A percentile compares a stretch with the other conserved stretches of the same genome.
These are phyloP conservation scores for Psococerastis gibbosa DNA, from an alignment of 2,888 invertebrate species.

Conservation along the genomic window DNA sequence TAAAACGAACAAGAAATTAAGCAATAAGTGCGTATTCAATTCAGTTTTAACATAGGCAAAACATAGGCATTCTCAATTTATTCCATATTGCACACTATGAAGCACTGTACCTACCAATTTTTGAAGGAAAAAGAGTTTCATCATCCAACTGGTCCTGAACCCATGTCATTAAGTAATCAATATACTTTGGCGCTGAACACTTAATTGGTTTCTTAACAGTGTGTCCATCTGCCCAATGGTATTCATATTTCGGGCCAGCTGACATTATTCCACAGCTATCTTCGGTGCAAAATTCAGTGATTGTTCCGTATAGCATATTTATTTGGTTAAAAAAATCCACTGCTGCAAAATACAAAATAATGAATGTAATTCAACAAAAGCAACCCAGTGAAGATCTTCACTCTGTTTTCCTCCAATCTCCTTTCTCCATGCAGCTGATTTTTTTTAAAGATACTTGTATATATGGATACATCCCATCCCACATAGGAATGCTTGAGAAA, in stretches of 20 bases:
- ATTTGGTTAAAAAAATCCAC: slow-evolving; percentile 99
- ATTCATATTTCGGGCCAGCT: slow-evolving; percentile 97
- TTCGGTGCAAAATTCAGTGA: slow-evolving; percentile 98
- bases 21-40: no score
- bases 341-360: slow-evolving; percentile 39
- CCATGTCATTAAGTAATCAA: slow-evolving; percentile 99
- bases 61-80: no score
- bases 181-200: slow-evolving; percentile 97
- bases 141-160: slow-evolving; percentile 99
- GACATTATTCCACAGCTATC: slow-evolving; percentile 97
- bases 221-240: slow-evolving; percentile 98
- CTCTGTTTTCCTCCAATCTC: no score
- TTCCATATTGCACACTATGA: no score
- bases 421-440: no score
- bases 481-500: no score
- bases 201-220: slow-evolving; percentile 97
- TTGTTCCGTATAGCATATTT: slow-evolving; percentile 98
- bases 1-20: no score
- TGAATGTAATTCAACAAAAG: not conserved
- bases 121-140: slow-evolving; percentile 93
- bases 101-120: slow-evolving; percentile 73
- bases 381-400: not conserved
- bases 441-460: no score
- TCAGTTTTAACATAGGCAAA: no score
- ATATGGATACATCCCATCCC: no score